Conservation (phyloP, 92 coral and sea anemone species). For the Plumapathes pennacea region DNA sequence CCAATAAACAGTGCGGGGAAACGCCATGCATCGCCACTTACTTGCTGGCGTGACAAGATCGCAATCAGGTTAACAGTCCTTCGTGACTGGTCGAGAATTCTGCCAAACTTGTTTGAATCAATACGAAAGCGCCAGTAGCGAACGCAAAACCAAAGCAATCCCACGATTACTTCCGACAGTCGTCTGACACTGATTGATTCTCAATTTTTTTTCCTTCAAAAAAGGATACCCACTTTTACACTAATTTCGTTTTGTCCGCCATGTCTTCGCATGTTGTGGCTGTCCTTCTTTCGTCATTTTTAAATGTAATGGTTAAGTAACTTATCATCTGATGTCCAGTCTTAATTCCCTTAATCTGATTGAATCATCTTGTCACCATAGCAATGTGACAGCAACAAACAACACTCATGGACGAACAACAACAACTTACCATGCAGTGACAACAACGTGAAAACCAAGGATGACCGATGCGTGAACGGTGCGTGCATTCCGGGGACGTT, state of each 20-base stretch:
- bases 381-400: conserved; percentile 92
- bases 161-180: not conserved
- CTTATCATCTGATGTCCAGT: no score
- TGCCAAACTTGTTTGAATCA: not conserved
- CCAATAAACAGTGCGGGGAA: no score
- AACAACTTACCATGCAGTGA: conserved; percentile 83
- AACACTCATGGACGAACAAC: conserved; percentile 75
- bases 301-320: no score
- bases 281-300: no score
- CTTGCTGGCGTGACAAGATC: no score
- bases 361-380: conserved; percentile 1
- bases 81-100: no score
- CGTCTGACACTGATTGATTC: not conserved
- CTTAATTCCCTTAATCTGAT: no score
- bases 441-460: conserved; percentile 62
- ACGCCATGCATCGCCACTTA: no score
- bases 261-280: no score
- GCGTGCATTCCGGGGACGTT: conserved; percentile 77
- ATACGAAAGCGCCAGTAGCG: not conserved
- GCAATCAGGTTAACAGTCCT: no score
- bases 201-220: not conserved
- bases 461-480: conserved; percentile 78
- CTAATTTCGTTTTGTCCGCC: no score
- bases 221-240: no score
- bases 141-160: not conserved